Conservation (phyloP, 2,888 invertebrate genomes). For the Halocaridina rubra region DNA sequence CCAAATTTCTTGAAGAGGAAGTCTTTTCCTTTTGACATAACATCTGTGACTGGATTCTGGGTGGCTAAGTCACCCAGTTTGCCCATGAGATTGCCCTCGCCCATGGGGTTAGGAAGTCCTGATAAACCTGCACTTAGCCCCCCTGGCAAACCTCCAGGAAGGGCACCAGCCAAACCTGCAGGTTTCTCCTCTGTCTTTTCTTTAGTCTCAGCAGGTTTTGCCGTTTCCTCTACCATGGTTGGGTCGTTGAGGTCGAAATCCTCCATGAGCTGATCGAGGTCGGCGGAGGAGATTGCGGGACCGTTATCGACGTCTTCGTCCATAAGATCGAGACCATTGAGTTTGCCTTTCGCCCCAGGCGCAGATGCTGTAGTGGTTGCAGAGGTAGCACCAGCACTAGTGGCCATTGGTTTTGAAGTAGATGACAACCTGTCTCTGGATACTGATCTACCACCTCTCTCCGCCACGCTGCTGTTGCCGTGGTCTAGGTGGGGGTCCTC, state of each 20-base stretch:
- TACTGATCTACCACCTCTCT: conserved; percentile 63
- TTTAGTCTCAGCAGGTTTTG: conserved; percentile 35
- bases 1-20: conserved; percentile 95
- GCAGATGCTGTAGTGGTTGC: not conserved
- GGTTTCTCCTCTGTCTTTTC: conserved; percentile 42
- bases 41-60: conserved; percentile 85
- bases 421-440: conserved; percentile 43
- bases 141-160: conserved; percentile 59
- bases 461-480: conserved; percentile 54
- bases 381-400: not conserved
- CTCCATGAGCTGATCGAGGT: conserved; percentile 62
- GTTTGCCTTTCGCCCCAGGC: conserved; percentile 20
- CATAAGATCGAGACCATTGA: conserved; percentile 50
- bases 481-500: conserved; percentile 59
- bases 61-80: conserved; percentile 64
- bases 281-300: conserved; percentile 63
- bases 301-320: conserved; percentile 45
- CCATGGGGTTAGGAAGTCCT: conserved; percentile 60
- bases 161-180: conserved; percentile 56
- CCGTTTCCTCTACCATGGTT: conserved; percentile 26
- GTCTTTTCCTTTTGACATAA: conserved; percentile 92
- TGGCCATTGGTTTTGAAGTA: not conserved
- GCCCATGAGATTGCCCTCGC: conserved; percentile 55
- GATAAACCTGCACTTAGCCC: conserved; percentile 58
- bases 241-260: conserved; percentile 63